Base-by-base conservation (phyloP, 2,113 vertebrate species). In the Lipophrys pholis region DNA sequence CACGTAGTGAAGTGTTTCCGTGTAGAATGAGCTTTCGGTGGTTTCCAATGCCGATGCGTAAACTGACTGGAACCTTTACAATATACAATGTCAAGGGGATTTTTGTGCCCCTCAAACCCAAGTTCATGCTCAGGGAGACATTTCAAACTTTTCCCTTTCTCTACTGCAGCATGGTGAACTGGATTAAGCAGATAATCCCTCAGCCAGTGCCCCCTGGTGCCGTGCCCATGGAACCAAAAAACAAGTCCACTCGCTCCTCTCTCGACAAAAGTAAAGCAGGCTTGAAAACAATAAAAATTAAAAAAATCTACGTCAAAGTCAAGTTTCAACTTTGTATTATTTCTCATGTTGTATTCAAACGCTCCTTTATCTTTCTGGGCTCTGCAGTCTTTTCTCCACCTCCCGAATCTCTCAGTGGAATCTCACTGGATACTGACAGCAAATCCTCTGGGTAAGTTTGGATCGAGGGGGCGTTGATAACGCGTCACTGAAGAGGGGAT, bases 171-270 rank as follows among this genome's bases (percentile, higher is more conserved):
- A 40, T 95, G 78, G 81, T 93, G 62, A 80, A 53, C 6, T 94
- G 94, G 94, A 82, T 94, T 45, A 94, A 90, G 77, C 92, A 94
- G 10, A 90, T 90, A 5, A 76, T 95, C 1, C 93, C 93, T 11
- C 92, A 94, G 45, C 91, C 92, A 0, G 62, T 82, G 41, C 86
- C 85, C 16, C 76, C 92, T 63, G 86, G 87, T 78, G 63, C 58
- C 4, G 68, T 81, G 8, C 56, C 62, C 0, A 7, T 16, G 14
- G 85, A 87, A 38, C 35, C 62, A 6, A 17, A 86, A 9, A 51
- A 41, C 42, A 89, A 76, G 66, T 56, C 80, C 11, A 14, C 84
- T 17, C 71, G 57, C 11, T 78, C 87, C 10, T 92, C 87, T 49
- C 79, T 92, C 16, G 90, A 91, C 54, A 94, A 94, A 93, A 76